Evolutionary conservation across 2,113 vertebrate genomes (phyloP), one percentile per base, ranked within the genome.

Genomic region (Mormyrus iriodes): DNA sequence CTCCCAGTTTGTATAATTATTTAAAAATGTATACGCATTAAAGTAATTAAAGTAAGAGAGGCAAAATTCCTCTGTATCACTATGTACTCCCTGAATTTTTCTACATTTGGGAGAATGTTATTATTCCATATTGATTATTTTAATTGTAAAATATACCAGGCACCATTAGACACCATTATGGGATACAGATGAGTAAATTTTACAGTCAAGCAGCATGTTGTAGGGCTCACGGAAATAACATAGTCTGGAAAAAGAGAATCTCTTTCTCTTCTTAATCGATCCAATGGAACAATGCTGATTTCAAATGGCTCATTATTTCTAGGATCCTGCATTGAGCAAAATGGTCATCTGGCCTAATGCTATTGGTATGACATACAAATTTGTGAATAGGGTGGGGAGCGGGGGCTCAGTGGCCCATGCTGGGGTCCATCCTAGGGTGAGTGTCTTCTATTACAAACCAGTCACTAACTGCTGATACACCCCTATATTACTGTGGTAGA

Each of bases 361-460:
- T 15, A 42, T 86, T 53, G 21, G 13, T 86, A 46, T 49, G 84
- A 27, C 7, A 46, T 24, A 2, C 39, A 7, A 27, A 46, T 15
- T 27, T 27, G 31, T 46, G 9, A 49, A 6, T 55, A 24, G 24
- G 88, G 35, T 31, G 4, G 8, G 12, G 69, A 12, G 65, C 0
- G 12, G 61, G 27, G 1, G 9, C 24, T 83, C 48, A 83, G n/a
- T 82, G 51, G 17, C 31, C 39, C 31, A 58, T 58, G 7, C 19
- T 55, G n/a, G 10, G n/a, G 13, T 95, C 95, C 17, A 12, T 13
- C 69, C 19, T 15, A 9, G 31, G 27, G 69, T 15, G 4, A 73
- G 69, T 15, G 31, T 39, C 27, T 12, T 35, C 69, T 76, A 31
- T 17, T 39, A 76, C 69, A 15, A 35, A 35, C 69, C 69, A 0